Conservation (phyloP, 2,797 vertebrate species). For the Benthosema pterotum region DNA sequence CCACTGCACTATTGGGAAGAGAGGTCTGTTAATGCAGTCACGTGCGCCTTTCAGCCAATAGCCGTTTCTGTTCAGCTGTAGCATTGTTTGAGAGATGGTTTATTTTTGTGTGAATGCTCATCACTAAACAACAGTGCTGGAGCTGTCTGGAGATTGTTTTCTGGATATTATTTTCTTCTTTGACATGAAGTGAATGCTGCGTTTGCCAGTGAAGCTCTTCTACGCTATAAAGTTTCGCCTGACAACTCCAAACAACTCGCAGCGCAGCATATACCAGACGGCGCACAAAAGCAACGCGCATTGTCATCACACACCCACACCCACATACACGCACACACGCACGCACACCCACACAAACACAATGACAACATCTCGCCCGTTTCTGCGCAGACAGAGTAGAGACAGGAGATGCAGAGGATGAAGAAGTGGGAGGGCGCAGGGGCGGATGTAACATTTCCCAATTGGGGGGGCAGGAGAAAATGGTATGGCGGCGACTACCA, state of each 20-base stretch:
- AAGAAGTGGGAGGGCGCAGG: not conserved
- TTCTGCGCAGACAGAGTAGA: constrained; percentile 14
- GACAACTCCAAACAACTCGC: constrained; percentile 29
- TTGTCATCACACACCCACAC: too few relatives aligned
- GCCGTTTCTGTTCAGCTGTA: too few relatives aligned
- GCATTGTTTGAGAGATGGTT: too few relatives aligned
- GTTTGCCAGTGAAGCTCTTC: constrained; percentile 25
- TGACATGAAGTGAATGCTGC: not conserved
- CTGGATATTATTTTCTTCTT: too few relatives aligned
- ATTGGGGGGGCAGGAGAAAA: too few relatives aligned
- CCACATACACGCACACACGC: too few relatives aligned
- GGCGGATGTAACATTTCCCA: too few relatives aligned
- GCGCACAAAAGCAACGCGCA: constrained; percentile 16
- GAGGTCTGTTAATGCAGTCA: too few relatives aligned
- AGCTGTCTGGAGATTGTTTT: too few relatives aligned
- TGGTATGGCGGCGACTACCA: too few relatives aligned
- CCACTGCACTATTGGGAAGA: too few relatives aligned
- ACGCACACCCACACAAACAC: not conserved
- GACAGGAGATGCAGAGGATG: not conserved
- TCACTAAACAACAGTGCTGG: not conserved
- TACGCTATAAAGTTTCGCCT: constrained; percentile 8
- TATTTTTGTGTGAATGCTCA: not conserved
- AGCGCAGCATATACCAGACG: not conserved
- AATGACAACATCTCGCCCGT: constrained; percentile 19
- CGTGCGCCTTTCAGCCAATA: too few relatives aligned